Base-by-base conservation (phyloP, 2,797 vertebrate species). In the Euphonia xanthogaster region DNA sequence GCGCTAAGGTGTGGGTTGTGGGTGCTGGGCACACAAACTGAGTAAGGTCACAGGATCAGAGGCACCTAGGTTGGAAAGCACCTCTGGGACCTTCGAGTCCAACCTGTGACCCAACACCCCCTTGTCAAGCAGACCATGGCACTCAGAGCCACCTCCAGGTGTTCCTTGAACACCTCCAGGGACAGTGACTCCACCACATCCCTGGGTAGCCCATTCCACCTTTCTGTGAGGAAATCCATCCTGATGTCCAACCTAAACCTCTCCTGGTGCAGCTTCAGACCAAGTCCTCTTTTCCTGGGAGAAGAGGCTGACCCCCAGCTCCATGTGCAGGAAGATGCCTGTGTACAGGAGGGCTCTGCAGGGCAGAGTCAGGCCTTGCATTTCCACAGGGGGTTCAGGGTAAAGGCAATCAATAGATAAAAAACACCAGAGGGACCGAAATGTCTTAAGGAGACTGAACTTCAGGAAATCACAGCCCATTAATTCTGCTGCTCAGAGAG, bases 121-220 rank as follows among this genome's bases (percentile, higher is more conserved):
- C 1, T 2, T 5, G 9, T 11, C 14, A 33, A 13, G 7, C 71
- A 39, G 62, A 23, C 10, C 66, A n/a, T 2, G 19, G 33, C 57
- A 23, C 28, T 37, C n/a, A 58, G 37, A 2, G 37, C 8, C 66
- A n/a, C 17, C 8, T 39, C 35, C 66, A 18, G 7, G 0, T 14
- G 6, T 9, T 48, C 54, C 27, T 42, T 28, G 3, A 31, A 6
- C 22, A 27, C 21, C 48, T 44, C 13, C 63, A 33, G 17, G n/a
- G 28, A 33, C 0, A 0, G 47, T 11, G 51, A 20, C 30, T 24
- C 18, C 30, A 19, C 18, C n/a, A 6, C 3, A 0, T 9, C 14
- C 39, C 44, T 39, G n/a, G 15, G 42, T 44, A 76, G 24, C 30
- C 30, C 25, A 2, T 35, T 51, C 15, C 44, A 17, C 3, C 0